Evolutionary conservation across 2,113 vertebrate genomes (phyloP).

Genomic region (Alligator sinensis): DNA sequence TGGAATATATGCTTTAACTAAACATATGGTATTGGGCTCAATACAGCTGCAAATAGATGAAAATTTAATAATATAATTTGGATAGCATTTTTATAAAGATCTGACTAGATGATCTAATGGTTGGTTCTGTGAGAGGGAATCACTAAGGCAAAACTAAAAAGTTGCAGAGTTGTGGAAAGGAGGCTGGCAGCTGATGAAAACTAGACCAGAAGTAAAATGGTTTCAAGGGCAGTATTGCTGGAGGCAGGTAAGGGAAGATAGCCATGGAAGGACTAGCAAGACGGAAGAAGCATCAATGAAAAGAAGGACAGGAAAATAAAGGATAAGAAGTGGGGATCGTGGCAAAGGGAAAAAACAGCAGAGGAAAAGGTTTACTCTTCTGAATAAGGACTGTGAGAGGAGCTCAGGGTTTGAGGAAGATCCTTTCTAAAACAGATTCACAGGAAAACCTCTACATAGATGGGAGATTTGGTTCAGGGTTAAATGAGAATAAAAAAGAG

Average conservation of each 20-base stretch:
- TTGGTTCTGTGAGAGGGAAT: not conserved
- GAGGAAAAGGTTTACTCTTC: not conserved
- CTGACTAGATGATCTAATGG: not conserved
- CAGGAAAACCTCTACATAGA: not conserved
- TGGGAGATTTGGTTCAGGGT: not conserved
- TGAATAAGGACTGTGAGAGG: not conserved
- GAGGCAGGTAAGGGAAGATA: too few relatives aligned
- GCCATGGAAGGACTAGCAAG: not conserved
- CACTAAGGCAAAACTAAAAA: not conserved
- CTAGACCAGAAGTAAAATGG: not conserved
- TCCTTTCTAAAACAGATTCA: not conserved
- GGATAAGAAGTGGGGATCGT: not conserved
- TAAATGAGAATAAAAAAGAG: not conserved
- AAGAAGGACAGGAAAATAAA: not conserved
- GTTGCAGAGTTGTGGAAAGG: not conserved
- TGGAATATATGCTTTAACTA: slow-evolving; percentile 2
- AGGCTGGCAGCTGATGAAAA: not conserved
- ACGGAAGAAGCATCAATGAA: not conserved
- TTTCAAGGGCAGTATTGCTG: not conserved
- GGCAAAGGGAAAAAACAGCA: not conserved
- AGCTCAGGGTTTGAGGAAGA: not conserved
- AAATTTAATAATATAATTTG: not conserved
- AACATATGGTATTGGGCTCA: not conserved
- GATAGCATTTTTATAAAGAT: not conserved
- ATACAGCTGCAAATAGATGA: not conserved